Evolutionary conservation across 2,113 vertebrate genomes (phyloP).

Genomic region (Equus przewalskii): DNA sequence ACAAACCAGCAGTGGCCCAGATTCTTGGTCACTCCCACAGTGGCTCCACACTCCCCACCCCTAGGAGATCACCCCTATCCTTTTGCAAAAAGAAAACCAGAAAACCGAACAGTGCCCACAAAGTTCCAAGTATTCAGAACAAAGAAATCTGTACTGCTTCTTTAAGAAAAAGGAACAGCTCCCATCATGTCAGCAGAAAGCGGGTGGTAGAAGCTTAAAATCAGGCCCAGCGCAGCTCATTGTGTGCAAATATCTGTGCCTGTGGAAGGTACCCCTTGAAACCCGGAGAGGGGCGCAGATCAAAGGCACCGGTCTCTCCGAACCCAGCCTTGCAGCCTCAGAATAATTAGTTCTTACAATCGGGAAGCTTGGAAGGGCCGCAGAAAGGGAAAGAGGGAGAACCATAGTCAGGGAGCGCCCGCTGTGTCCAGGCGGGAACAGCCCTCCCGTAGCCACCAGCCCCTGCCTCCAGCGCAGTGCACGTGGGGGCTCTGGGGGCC

Average conservation of each 20-base stretch:
- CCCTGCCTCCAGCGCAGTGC: accelerated
- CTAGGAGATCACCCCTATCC: neutral
- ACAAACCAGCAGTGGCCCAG: neutral
- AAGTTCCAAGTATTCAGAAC: neutral
- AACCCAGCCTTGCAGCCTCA: neutral
- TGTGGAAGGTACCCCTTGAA: neutral
- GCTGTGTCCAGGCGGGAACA: neutral
- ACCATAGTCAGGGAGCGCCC: accelerated
- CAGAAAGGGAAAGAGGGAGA: neutral
- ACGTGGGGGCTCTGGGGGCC: too few species aligned
- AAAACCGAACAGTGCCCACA: accelerated
- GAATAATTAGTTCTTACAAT: neutral
- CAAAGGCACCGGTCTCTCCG: neutral
- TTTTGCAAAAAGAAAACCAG: neutral
- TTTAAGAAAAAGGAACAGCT: conserved; percentile 16
- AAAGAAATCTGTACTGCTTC: neutral
- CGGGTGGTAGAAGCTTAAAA: accelerated
- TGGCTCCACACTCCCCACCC: too few species aligned
- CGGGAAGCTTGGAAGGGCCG: neutral
- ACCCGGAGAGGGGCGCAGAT: neutral
- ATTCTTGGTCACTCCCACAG: neutral
- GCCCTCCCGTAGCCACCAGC: neutral
- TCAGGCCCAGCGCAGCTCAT: neutral
- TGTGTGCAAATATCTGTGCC: conserved; percentile 47
- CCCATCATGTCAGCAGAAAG: neutral